A percentile compares a stretch with the other conserved stretches of the same genome.
These are phyloP conservation scores for Cossypha dichroa DNA, from an alignment of 2,797 vertebrate species.

Conservation along the genomic window DNA sequence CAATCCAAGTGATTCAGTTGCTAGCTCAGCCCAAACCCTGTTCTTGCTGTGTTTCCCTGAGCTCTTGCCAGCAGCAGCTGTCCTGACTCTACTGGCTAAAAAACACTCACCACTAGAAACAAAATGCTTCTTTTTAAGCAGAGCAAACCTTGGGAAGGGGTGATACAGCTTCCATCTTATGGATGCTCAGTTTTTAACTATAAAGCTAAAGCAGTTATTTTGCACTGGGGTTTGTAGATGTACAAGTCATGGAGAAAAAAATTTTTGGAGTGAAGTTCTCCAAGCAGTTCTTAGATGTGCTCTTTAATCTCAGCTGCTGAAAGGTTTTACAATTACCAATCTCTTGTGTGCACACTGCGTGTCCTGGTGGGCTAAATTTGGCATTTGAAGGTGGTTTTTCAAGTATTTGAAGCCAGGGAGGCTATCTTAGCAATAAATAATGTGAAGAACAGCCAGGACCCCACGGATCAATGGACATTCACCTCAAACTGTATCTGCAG, in stretches of 20 bases:
- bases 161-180: neutral
- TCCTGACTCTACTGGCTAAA: neutral
- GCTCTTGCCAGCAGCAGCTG: neutral
- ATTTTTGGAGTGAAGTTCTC: neutral
- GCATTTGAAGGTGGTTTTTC: neutral
- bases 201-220: neutral
- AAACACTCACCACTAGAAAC: neutral
- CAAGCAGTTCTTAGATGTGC: neutral
- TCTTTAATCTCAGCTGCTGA: neutral
- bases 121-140: neutral
- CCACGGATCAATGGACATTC: accelerated
- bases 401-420: neutral
- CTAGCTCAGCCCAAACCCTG: neutral
- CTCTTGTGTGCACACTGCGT: accelerated
- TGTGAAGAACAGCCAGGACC: neutral
- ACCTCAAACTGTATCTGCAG: neutral
- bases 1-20: neutral
- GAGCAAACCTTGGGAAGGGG: neutral
- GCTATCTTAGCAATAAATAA: neutral
- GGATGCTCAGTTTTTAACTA: neutral
- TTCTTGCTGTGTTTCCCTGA: neutral
- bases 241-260: neutral
- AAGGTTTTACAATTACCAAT: neutral
- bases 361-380: neutral
- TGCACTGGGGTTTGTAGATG: neutral